phyloP scores from a whole-genome alignment of 2,113 vertebrate genomes.

The Cacatua alba region DNA sequence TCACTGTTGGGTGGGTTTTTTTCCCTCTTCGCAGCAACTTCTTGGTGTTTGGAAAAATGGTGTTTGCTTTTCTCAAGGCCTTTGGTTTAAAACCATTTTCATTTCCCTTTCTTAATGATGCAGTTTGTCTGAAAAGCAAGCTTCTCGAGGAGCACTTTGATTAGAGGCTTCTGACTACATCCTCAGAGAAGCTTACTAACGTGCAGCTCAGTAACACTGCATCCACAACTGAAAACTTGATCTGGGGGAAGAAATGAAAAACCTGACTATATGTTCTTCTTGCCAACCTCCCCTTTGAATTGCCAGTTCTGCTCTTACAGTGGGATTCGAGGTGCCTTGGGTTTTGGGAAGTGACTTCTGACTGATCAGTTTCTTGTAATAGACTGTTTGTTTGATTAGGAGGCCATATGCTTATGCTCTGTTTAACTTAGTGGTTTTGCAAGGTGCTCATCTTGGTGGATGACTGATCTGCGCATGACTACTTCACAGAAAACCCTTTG shows the following conservation, averaged over 20 bases:
- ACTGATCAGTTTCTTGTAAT: not conserved
- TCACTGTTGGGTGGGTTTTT: fast-evolving
- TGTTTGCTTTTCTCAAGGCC: no score
- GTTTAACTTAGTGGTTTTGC: not conserved
- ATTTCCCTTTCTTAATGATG: not conserved
- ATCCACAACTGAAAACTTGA: not conserved
- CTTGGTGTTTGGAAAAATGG: no score
- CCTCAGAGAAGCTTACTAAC: not conserved
- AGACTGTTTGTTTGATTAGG: not conserved
- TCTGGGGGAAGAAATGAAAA: not conserved
- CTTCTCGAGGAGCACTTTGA: not conserved
- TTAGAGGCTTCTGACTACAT: not conserved
- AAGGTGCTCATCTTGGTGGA: not conserved
- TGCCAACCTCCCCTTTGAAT: not conserved
- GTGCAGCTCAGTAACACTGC: fast-evolving
- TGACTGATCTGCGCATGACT: not conserved
- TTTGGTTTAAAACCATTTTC: no score
- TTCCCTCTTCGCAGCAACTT: no score
- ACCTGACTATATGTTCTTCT: fast-evolving
- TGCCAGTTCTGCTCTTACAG: not conserved
- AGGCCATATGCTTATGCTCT: not conserved
- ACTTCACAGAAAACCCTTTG: not conserved
- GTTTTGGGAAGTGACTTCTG: not conserved
- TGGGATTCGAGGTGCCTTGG: fast-evolving
- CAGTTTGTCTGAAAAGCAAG: not conserved